Conservation (phyloP, 1,140 invertebrate genomes). For the Trichonephila inaurata region DNA sequence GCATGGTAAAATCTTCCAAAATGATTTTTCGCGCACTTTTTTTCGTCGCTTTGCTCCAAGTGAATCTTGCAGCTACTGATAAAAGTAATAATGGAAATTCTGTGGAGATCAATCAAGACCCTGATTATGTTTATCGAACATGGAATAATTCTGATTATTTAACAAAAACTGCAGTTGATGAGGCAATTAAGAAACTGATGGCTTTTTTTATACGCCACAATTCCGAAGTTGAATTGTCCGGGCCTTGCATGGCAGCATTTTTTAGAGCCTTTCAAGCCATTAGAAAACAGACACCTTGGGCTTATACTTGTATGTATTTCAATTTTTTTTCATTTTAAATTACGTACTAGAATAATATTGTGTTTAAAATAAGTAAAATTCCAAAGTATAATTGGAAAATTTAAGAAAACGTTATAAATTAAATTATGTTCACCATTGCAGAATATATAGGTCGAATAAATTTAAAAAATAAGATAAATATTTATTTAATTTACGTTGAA, state of each 20-base stretch:
- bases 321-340: background rate
- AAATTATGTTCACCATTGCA: background rate
- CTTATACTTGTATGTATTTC: conserved; percentile 42
- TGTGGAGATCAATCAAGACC: conserved; percentile 44
- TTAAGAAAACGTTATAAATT: background rate
- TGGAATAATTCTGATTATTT: conserved; percentile 61
- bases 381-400: background rate
- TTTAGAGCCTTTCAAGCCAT: conserved; percentile 57
- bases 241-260: conserved; percentile 67
- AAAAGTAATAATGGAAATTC: background rate
- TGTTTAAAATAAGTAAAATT: too few species aligned
- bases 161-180: background rate
- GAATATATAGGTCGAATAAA: too few species aligned
- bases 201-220: conserved; percentile 32
- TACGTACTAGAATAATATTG: too few species aligned
- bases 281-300: conserved; percentile 54
- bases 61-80: background rate
- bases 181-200: conserved; percentile 61
- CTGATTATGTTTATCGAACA: background rate
- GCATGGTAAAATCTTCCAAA: background rate
- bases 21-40: conserved; percentile 13
- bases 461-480: too few species aligned
- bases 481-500: too few species aligned
- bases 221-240: conserved; percentile 39
- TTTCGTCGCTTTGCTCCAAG: background rate